phyloP scores from a whole-genome alignment of 2,113 vertebrate species.

The Aythya baeri region DNA sequence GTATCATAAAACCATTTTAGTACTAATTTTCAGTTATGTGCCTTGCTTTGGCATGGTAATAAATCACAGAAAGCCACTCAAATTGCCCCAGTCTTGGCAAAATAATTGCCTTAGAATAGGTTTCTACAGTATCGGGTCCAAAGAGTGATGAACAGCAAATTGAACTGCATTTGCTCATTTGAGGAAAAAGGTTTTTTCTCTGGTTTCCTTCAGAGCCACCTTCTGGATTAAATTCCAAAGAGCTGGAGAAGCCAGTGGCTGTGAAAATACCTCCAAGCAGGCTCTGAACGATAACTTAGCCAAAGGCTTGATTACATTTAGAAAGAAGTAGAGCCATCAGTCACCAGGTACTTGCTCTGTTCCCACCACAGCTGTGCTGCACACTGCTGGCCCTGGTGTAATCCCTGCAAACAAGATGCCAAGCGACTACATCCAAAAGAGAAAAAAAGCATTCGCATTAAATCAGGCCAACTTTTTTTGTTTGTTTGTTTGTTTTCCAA shows the following conservation, averaged over 20 bases:
- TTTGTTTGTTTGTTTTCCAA: background rate
- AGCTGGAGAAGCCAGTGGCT: background rate
- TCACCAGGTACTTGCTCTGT: accelerated
- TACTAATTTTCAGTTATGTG: background rate
- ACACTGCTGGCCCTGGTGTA: accelerated
- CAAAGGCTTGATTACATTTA: background rate
- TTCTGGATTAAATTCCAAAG: background rate
- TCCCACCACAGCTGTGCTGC: accelerated
- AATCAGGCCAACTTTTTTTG: background rate
- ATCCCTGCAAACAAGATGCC: background rate
- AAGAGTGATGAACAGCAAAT: background rate
- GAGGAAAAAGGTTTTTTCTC: background rate
- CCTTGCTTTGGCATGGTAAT: background rate
- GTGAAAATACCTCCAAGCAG: background rate
- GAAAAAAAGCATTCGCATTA: accelerated
- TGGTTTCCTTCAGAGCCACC: background rate
- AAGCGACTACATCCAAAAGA: background rate
- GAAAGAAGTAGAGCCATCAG: background rate
- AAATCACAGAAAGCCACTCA: background rate
- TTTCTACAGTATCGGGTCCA: background rate
- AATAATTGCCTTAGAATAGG: background rate
- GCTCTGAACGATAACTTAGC: background rate
- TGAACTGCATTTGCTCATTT: background rate
- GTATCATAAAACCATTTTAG: background rate
- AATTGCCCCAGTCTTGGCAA: background rate